phyloP scores from a whole-genome alignment of 2,888 invertebrate genomes.

The Clepsis dumicolana region DNA sequence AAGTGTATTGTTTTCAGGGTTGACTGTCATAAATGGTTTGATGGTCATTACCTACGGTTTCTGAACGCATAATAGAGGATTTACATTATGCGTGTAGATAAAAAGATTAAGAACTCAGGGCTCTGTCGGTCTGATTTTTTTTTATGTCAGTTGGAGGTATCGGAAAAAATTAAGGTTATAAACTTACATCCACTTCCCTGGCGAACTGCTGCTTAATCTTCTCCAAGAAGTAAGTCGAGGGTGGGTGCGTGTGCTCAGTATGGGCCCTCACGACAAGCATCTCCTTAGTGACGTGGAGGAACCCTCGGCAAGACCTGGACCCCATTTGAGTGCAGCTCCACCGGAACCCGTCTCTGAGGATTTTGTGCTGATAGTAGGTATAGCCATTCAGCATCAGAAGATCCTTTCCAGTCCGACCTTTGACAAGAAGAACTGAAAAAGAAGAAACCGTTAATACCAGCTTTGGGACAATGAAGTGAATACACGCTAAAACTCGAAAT shows the following conservation, averaged over 20 bases:
- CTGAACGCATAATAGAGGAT: too few species aligned
- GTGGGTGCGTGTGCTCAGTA: conserved; percentile 76
- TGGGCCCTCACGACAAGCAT: conserved; percentile 76
- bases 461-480: background rate
- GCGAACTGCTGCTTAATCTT: conserved; percentile 58
- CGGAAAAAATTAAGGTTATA: background rate
- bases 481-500: background rate
- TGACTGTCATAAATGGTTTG: too few species aligned
- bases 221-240: conserved; percentile 70
- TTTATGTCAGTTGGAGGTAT: too few species aligned
- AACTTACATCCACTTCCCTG: conserved; percentile 50
- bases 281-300: conserved; percentile 74
- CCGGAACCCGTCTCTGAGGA: conserved; percentile 74
- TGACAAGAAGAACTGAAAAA: conserved; percentile 77
- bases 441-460: conserved; percentile 43
- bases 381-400: conserved; percentile 78
- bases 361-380: conserved; percentile 80
- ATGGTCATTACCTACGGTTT: too few species aligned
- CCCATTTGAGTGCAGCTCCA: conserved; percentile 84
- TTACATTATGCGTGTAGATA: too few species aligned
- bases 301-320: conserved; percentile 77
- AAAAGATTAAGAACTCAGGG: too few species aligned
- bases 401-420: conserved; percentile 76
- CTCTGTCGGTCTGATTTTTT: too few species aligned
- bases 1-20: too few species aligned